Evolutionary conservation across 64 coral and sea anemone species (phyloP).

Genomic region (Astreopora myriophthalma): DNA sequence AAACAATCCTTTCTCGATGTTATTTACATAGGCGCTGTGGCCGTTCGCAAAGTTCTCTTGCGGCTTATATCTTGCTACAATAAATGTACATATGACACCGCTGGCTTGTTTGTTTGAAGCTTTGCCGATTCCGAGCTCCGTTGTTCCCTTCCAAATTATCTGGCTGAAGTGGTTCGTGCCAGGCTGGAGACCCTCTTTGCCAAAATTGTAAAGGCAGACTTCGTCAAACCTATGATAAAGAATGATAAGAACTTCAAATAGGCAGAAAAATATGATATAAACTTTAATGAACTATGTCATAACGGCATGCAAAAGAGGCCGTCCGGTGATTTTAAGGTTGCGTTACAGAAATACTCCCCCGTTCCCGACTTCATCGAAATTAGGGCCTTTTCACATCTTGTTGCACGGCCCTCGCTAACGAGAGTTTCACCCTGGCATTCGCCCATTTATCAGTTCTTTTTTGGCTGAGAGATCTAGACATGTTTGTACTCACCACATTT

Average conservation of each 20-base stretch:
- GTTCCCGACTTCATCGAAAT: background rate
- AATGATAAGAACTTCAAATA: background rate
- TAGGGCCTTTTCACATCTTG: too few relatives aligned
- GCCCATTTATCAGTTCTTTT: too few relatives aligned
- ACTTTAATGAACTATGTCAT: too few relatives aligned
- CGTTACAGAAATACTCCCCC: too few relatives aligned
- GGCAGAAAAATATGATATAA: too few relatives aligned
- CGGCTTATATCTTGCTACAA: slow-evolving; percentile 90
- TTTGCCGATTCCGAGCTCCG: slow-evolving; percentile 85
- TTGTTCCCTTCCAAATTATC: slow-evolving; percentile 87
- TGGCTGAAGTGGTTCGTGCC: slow-evolving; percentile 85
- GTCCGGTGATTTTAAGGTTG: too few relatives aligned
- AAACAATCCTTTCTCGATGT: slow-evolving; percentile 71
- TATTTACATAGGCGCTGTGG: slow-evolving; percentile 33
- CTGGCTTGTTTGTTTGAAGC: slow-evolving; percentile 56
- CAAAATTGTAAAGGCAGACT: slow-evolving; percentile 83
- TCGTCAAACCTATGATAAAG: slow-evolving; percentile 78
- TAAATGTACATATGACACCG: slow-evolving; percentile 74
- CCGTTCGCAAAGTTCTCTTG: slow-evolving; percentile 71
- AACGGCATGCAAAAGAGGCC: too few relatives aligned
- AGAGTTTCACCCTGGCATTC: too few relatives aligned
- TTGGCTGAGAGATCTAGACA: background rate
- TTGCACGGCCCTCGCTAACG: too few relatives aligned
- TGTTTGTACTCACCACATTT: slow-evolving; percentile 53
- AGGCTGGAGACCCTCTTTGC: slow-evolving; percentile 20